Conservation (phyloP, 2,888 invertebrate genomes). For the Sphinx pinastri region DNA sequence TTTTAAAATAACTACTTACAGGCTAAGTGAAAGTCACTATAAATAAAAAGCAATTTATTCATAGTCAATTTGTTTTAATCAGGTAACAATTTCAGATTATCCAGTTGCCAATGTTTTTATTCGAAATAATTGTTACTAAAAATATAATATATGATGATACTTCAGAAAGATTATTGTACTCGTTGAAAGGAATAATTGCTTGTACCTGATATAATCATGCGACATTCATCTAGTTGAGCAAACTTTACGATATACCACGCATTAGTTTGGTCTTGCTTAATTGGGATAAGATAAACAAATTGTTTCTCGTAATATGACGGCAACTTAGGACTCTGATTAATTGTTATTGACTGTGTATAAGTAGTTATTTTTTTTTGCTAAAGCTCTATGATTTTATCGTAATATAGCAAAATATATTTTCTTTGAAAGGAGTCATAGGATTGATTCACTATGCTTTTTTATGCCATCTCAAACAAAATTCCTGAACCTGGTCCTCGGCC, state of each 20-base stretch:
- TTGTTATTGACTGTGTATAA: not conserved
- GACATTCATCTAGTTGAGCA: not conserved
- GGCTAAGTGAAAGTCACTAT: no score
- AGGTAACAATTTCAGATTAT: not conserved
- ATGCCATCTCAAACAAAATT: not conserved
- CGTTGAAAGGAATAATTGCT: constrained; percentile 6
- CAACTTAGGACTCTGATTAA: not conserved
- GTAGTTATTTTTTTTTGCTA: not conserved
- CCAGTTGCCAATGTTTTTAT: not conserved
- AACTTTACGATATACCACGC: not conserved
- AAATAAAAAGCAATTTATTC: no score
- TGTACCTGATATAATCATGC: constrained; percentile 17
- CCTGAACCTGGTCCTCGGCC: no score
- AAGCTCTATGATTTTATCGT: no score
- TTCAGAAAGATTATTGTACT: constrained; percentile 11
- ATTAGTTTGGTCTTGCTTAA: constrained; percentile 14
- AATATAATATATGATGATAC: not conserved
- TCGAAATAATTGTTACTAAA: not conserved
- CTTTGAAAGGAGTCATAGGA: not conserved
- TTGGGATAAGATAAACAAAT: constrained; percentile 17
- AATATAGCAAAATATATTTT: no score
- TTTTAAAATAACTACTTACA: no score
- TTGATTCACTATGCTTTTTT: no score
- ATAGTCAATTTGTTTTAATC: not conserved
- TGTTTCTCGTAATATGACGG: constrained; percentile 16